phyloP scores from a whole-genome alignment of 1,140 invertebrate genomes.

The Bathynomus jamesi region DNA sequence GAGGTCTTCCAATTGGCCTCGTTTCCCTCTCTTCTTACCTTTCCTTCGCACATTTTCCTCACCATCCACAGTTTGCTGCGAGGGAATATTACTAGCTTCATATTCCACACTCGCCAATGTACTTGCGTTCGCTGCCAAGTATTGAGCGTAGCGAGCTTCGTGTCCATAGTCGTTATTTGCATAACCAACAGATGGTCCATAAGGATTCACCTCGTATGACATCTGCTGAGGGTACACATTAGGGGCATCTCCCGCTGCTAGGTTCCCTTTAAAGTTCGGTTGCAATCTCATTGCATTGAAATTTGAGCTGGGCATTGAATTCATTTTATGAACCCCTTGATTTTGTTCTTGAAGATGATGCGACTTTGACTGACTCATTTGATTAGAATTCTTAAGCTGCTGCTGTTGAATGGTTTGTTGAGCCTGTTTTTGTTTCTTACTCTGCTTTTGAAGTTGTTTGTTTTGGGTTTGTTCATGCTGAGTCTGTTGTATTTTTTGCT shows the following conservation, averaged over 20 bases:
- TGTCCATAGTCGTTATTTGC: slow-evolving; percentile 14
- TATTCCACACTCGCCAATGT: slow-evolving; percentile 22
- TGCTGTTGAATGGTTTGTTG: not conserved
- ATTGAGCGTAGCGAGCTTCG: slow-evolving; percentile 35
- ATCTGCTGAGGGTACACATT: not conserved
- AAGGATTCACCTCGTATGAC: not conserved
- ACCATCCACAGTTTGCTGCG: not conserved
- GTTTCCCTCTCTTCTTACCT: slow-evolving; percentile 31
- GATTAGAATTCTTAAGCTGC: too few relatives aligned
- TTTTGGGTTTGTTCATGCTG: slow-evolving; percentile 14
- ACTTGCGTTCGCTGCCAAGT: slow-evolving; percentile 28
- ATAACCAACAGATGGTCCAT: not conserved
- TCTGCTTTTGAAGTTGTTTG: not conserved
- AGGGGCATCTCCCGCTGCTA: not conserved
- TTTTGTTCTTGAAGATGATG: not conserved
- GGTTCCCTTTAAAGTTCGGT: not conserved
- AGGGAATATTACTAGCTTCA: slow-evolving; percentile 12
- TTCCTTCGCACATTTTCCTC: slow-evolving; percentile 21
- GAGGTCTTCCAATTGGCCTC: slow-evolving; percentile 30
- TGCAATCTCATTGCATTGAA: not conserved
- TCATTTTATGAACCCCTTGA: not conserved
- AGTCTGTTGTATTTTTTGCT: not conserved
- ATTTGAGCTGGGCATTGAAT: not conserved
- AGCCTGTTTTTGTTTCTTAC: not conserved
- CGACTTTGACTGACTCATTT: not conserved